Base-by-base conservation (phyloP, 2,113 vertebrate species). In the Syngnathoides biaculeatus region DNA sequence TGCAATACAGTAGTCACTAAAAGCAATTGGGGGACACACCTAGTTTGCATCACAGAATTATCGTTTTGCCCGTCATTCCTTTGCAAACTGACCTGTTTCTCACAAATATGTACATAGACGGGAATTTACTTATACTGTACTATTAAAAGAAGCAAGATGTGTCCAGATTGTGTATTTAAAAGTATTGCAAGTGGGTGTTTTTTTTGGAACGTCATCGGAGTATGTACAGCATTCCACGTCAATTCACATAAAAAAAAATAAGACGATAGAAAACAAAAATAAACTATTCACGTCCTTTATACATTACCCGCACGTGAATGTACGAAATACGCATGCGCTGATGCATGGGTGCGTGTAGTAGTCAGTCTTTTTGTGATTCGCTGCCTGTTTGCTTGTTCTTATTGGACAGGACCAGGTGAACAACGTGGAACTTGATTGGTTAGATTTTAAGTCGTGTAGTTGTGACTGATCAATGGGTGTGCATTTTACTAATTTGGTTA, bases 361-460 rank as follows among this genome's bases (percentile, higher is more conserved):
- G 11, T 4, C 4, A 19, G 4, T 3, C 14, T 17, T 3, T 24
- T 5, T 67, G 22, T 64, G 81, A 85, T 81, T 84, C 80, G 82
- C 13, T 80, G 47, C 5, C 17, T 40, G 20, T 1, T 39, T 68
- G 52, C 67, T 1, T 8, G 40, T 39, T 68, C 15, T 60, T 30
- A 87, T 88, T 89, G 83, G 89, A 58, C 40, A 0, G n/a, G 7
- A 60, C 30, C 40, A 6, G 14, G 56, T 53, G 38, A 89, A 85
- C 38, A 86, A 76, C 50, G 3, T 42, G 20, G 5, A 20, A n/a
- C 74, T 24, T 84, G 84, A 92, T 92, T 92, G 90, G 92, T 42
- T 38, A 13, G 2, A 20, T 14, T 10, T 0, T 3, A 1, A 3
- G 11, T 24, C 12, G 22, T 5, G 35, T 8, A 0, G 27, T 24